phyloP scores from a whole-genome alignment of 2,888 invertebrate genomes.

The Cremastobaeus sp. region DNA sequence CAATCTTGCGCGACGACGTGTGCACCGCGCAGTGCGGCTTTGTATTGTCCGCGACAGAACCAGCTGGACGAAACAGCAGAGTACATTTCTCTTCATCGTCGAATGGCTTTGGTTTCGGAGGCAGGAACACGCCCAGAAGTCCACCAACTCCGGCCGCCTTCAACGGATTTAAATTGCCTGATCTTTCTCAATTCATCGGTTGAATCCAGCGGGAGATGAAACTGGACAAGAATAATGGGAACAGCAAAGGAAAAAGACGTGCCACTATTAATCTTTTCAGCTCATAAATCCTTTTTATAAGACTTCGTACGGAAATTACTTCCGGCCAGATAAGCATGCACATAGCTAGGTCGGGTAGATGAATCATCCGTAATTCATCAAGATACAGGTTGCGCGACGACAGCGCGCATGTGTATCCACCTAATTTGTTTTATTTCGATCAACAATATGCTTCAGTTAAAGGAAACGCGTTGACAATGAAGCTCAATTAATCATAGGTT shows the following conservation, averaged over 20 bases:
- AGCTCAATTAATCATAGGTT: conserved; percentile 52
- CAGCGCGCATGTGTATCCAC: conserved; percentile 18
- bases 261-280: conserved; percentile 60
- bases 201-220: conserved; percentile 71
- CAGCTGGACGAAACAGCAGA: conserved; percentile 64
- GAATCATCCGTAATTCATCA: conserved; percentile 38
- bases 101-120: conserved; percentile 67
- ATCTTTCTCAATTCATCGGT: conserved; percentile 85
- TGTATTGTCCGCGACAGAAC: conserved; percentile 79
- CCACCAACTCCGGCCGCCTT: conserved; percentile 75
- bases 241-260: conserved; percentile 42
- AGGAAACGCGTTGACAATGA: conserved; percentile 24
- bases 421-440: conserved; percentile 20
- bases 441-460: conserved; percentile 45
- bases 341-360: conserved; percentile 35
- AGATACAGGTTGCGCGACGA: conserved; percentile 12
- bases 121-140: conserved; percentile 67
- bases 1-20: conserved; percentile 90
- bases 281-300: conserved; percentile 53
- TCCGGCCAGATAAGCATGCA: conserved; percentile 46
- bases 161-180: conserved; percentile 87
- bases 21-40: conserved; percentile 94
- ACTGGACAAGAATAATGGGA: conserved; percentile 15
- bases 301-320: conserved; percentile 48
- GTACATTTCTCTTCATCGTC: conserved; percentile 70